Percentiles rank a stretch among this genome's conserved stretches.
Conservation (phyloP, 2,113 vertebrate species). For the Perca flavescens region DNA sequence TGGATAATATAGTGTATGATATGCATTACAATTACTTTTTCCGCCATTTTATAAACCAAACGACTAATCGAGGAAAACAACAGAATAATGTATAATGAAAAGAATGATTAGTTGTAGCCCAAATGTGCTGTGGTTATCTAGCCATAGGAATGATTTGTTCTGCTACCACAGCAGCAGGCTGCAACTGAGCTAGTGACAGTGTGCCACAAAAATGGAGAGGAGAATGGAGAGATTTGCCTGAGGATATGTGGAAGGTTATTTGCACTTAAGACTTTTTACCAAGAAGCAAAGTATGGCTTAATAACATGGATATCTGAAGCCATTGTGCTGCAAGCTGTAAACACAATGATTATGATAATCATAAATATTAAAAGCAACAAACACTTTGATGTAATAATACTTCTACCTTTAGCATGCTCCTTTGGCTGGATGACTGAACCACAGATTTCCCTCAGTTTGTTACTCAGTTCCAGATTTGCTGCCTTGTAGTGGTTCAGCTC, state of each 20-base stretch:
- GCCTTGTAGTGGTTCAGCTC: constrained; percentile 89
- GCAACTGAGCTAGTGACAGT: background rate
- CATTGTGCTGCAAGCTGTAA: background rate
- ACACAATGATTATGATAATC: background rate
- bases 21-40: background rate
- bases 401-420: constrained; percentile 86
- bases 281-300: background rate
- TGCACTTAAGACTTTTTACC: background rate
- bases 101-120: background rate
- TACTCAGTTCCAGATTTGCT: constrained; percentile 90
- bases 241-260: background rate
- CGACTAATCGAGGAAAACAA: background rate
- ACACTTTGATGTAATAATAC: background rate
- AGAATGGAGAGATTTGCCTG: background rate
- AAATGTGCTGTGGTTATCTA: background rate
- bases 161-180: background rate
- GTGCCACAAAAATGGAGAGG: background rate
- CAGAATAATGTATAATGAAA: background rate
- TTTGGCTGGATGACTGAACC: constrained; percentile 65
- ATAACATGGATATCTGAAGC: background rate
- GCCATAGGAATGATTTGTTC: no score
- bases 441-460: constrained; percentile 83
- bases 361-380: background rate
- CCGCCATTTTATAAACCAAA: background rate
- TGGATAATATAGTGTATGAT: no score